Evolutionary conservation across 2,888 invertebrate genomes (phyloP).

Genomic region (Ectropis crepuscularia): DNA sequence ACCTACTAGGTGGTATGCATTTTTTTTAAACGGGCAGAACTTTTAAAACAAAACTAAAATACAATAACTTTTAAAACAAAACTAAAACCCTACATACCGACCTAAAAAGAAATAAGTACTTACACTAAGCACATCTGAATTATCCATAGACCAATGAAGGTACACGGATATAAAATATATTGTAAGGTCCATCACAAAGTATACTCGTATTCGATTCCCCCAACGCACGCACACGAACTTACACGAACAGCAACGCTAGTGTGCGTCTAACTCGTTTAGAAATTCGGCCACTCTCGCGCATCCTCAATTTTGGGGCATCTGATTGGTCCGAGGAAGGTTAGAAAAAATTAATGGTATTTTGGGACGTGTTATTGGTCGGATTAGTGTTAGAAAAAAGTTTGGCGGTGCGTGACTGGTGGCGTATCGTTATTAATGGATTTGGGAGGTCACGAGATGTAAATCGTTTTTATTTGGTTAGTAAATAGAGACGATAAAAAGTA

Average conservation of each 20-base stretch:
- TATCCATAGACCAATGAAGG: too few relatives aligned
- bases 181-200: too few relatives aligned
- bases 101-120: too few relatives aligned
- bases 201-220: not conserved
- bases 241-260: slow-evolving; percentile 46
- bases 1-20: too few relatives aligned
- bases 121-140: too few relatives aligned
- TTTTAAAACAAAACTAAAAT: too few relatives aligned
- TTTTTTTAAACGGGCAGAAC: too few relatives aligned
- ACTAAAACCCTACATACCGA: too few relatives aligned
- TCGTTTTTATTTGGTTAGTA: not conserved
- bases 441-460: slow-evolving; percentile 16
- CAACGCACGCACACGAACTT: slow-evolving; percentile 17
- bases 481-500: not conserved
- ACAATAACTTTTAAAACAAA: too few relatives aligned
- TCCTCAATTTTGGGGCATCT: slow-evolving; percentile 53
- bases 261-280: slow-evolving; percentile 67
- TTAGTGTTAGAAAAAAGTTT: slow-evolving; percentile 66
- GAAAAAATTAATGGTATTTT: slow-evolving; percentile 59
- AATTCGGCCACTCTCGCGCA: slow-evolving; percentile 74
- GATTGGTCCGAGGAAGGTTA: slow-evolving; percentile 62
- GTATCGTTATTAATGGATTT: slow-evolving; percentile 25
- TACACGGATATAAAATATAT: too few relatives aligned
- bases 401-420: slow-evolving; percentile 47
- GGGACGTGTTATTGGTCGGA: slow-evolving; percentile 56